Percentiles rank a stretch among this genome's conserved stretches.
These are phyloP conservation scores for Spongilla lacustris DNA, from an alignment of 37 sponge, comb jelly and placozoan species.

Conservation along the genomic window DNA sequence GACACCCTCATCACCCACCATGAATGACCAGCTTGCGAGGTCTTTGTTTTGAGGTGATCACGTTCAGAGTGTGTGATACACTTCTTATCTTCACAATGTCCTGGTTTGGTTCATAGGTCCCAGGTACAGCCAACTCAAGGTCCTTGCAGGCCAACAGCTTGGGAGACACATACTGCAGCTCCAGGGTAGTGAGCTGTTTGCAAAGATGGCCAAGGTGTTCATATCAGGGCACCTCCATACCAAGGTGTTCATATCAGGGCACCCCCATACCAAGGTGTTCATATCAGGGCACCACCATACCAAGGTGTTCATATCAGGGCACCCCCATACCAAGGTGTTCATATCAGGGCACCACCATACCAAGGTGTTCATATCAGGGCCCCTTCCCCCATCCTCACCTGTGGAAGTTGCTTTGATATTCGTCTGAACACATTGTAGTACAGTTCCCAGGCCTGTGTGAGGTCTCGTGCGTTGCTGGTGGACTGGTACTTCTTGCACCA, in stretches of 20 bases:
- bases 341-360: too few species aligned
- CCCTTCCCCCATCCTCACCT: conserved; percentile 45
- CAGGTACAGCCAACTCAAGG: conserved; percentile 94
- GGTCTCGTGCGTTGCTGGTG: conserved; percentile 79
- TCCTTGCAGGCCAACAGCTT: conserved; percentile 81
- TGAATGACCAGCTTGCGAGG: conserved; percentile 94
- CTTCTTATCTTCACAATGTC: conserved; percentile 86
- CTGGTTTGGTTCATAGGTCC: conserved; percentile 91
- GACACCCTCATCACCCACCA: conserved; percentile 38
- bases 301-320: too few species aligned
- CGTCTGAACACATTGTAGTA: conserved; percentile 97
- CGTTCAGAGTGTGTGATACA: conserved; percentile 78
- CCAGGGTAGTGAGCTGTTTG: conserved; percentile 89
- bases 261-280: too few species aligned
- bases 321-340: too few species aligned
- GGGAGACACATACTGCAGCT: conserved; percentile 96
- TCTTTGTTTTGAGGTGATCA: conserved; percentile 95
- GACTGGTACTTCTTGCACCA: conserved; percentile 92
- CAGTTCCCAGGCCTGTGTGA: conserved; percentile 96
- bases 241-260: too few species aligned
- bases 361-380: too few species aligned
- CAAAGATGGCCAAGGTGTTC: too few species aligned
- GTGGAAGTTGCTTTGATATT: conserved; percentile 93
- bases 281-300: too few species aligned
- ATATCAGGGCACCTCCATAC: too few species aligned